A percentile compares a stretch with the other conserved stretches of the same genome.
Conservation (phyloP, 2,113 vertebrate species). For the Orientallactaga bullata region DNA sequence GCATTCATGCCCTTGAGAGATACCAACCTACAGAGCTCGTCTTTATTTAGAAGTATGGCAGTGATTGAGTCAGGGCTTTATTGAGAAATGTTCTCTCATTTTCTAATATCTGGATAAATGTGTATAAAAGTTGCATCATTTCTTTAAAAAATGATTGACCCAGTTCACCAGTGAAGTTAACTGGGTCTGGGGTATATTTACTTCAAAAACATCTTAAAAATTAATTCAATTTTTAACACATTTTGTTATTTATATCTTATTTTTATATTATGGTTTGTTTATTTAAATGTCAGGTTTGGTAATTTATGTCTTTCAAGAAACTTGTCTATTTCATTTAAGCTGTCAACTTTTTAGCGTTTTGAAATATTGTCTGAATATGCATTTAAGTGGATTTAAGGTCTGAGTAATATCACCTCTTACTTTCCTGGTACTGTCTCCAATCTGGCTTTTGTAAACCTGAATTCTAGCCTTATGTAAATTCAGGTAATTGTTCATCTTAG, state of each 20-base stretch:
- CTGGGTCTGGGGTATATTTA: conserved; percentile 36
- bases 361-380: neutral
- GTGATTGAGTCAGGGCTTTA: neutral
- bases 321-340: conserved; percentile 18
- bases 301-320: conserved; percentile 58
- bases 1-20: neutral
- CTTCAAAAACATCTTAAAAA: conserved; percentile 55
- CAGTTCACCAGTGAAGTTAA: conserved; percentile 4
- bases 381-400: neutral
- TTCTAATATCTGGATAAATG: conserved; percentile 13
- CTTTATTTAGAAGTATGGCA: neutral
- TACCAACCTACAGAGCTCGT: neutral
- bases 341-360: conserved; percentile 50
- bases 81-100: neutral
- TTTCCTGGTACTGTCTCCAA: neutral
- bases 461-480: neutral
- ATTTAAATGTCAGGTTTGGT: conserved; percentile 52
- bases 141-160: conserved; percentile 48
- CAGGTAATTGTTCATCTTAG: neutral
- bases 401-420: neutral
- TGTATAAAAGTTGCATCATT: neutral
- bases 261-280: neutral
- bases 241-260: conserved; percentile 62
- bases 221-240: conserved; percentile 66
- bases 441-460: neutral